Evolutionary conservation across 2,888 invertebrate genomes (phyloP).

Genomic region (Morinoia aosen): DNA sequence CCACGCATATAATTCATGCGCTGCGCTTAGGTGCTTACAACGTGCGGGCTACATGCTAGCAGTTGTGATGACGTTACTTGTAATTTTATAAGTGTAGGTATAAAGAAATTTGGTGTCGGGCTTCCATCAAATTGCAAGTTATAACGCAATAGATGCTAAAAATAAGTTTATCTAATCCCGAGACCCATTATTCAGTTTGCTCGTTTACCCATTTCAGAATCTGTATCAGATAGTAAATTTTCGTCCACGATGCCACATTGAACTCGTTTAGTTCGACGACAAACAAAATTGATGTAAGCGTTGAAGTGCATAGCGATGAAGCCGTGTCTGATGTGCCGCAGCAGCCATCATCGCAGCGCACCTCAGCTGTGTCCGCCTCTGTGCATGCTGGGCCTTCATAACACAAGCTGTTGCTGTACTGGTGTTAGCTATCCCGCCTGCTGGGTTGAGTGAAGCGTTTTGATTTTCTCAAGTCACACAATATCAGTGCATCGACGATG

Average conservation of each 20-base stretch:
- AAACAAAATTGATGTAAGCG: not conserved
- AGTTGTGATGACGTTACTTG: not conserved
- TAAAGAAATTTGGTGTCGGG: too few relatives aligned
- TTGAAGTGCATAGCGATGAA: not conserved
- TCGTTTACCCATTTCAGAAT: not conserved
- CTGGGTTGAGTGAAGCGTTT: not conserved
- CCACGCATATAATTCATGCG: too few relatives aligned
- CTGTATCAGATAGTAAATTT: not conserved
- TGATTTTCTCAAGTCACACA: too few relatives aligned
- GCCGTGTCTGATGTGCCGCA: not conserved
- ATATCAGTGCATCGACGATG: too few relatives aligned
- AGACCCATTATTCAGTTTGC: not conserved
- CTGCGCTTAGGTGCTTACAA: too few relatives aligned
- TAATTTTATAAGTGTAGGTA: not conserved
- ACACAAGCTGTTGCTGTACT: too few relatives aligned
- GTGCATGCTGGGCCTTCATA: too few relatives aligned
- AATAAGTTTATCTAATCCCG: too few relatives aligned
- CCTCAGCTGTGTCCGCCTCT: not conserved
- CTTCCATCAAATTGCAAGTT: not conserved
- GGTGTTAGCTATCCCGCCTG: not conserved
- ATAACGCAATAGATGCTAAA: not conserved
- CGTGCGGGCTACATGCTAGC: too few relatives aligned
- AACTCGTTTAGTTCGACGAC: too few relatives aligned
- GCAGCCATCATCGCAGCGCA: not conserved
- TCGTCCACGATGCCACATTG: not conserved